Evolutionary conservation across 2,888 invertebrate genomes (phyloP).

Genomic region (Parthenolecanium corni): DNA sequence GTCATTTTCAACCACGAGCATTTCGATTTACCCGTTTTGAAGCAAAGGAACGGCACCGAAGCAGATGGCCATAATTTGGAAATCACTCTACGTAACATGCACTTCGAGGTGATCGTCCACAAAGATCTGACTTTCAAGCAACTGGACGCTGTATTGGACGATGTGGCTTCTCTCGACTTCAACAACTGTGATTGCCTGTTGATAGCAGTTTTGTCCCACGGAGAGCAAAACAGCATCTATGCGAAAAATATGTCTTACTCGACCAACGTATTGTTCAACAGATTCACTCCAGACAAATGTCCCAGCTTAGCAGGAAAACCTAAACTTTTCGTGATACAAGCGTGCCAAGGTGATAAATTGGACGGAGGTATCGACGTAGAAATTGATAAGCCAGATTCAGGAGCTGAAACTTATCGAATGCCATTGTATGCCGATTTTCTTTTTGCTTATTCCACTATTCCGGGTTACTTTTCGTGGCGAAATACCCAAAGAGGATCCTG

Average conservation of each 20-base stretch:
- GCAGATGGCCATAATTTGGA: constrained; percentile 46
- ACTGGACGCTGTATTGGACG: constrained; percentile 51
- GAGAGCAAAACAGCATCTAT: constrained; percentile 76
- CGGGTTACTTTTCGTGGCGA: constrained; percentile 90
- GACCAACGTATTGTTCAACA: constrained; percentile 58
- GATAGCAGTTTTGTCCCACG: constrained; percentile 76
- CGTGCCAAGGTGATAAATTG: constrained; percentile 80
- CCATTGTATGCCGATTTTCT: constrained; percentile 89
- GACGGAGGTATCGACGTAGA: constrained; percentile 58
- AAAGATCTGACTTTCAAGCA: constrained; percentile 59
- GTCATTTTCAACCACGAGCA: constrained; percentile 82
- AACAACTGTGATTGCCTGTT: constrained; percentile 70
- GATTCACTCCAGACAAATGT: constrained; percentile 70
- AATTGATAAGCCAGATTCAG: constrained; percentile 54
- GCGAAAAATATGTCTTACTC: constrained; percentile 75
- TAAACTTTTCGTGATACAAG: constrained; percentile 56
- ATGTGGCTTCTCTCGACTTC: constrained; percentile 50
- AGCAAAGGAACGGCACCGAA: constrained; percentile 69
- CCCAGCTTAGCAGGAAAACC: constrained; percentile 78
- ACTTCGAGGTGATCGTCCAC: constrained; percentile 53
- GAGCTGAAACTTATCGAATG: constrained; percentile 56
- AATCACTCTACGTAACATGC: constrained; percentile 29
- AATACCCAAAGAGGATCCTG: constrained; percentile 89
- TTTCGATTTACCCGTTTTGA: constrained; percentile 51
- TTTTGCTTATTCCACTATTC: constrained; percentile 86